These are phyloP conservation scores for Tuta absoluta DNA, from an alignment of 2,888 invertebrate species.

Conservation along the genomic window DNA sequence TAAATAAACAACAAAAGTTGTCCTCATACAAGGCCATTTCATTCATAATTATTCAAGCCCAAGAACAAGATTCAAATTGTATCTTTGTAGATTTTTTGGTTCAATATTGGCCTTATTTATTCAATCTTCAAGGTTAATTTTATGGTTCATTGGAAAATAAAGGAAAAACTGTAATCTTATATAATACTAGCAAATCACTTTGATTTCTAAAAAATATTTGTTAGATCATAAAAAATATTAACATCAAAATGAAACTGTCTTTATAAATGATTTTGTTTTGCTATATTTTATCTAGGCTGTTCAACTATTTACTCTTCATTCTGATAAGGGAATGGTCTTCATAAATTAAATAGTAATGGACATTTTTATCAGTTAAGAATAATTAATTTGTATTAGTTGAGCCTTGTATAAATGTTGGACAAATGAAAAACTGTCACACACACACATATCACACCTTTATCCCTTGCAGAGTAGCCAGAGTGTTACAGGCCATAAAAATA, in stretches of 20 bases:
- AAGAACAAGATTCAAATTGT: background rate
- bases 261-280: background rate
- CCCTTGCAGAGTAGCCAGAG: no score
- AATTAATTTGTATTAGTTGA: background rate
- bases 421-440: conserved; percentile 7
- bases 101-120: background rate
- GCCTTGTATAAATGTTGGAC: background rate
- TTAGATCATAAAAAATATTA: no score
- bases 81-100: background rate
- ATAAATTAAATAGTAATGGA: conserved; percentile 16
- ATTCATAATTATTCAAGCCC: background rate
- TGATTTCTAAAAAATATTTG: no score
- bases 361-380: conserved; percentile 9
- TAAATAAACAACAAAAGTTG: conserved; percentile 9
- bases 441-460: no score
- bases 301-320: background rate
- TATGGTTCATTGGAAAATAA: background rate
- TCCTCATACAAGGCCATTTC: conserved; percentile 8
- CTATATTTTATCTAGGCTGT: background rate
- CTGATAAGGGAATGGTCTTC: conserved; percentile 16
- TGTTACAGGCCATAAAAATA: no score
- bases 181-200: no score
- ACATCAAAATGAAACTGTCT: no score
- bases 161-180: no score
- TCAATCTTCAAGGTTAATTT: background rate